Evolutionary conservation across 2,888 invertebrate species (phyloP).

Genomic region (Euspilapteryx auroguttella): DNA sequence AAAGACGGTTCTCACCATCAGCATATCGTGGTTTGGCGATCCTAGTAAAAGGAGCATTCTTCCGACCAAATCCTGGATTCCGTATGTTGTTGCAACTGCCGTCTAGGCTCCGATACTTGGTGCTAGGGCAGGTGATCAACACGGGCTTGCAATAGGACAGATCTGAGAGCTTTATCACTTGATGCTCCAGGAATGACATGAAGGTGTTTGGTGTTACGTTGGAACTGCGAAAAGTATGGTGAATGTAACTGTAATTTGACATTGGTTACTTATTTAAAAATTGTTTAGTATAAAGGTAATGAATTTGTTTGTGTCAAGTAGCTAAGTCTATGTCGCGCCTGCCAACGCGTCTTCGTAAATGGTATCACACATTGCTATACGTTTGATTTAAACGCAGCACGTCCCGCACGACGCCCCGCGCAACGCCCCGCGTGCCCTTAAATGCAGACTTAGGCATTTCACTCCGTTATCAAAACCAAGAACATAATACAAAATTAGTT

Average conservation of each 20-base stretch:
- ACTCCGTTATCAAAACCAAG: too few relatives aligned
- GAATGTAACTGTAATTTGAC: not conserved
- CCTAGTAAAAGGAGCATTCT: slow-evolving; percentile 58
- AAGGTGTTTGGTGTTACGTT: slow-evolving; percentile 48
- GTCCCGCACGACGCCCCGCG: too few relatives aligned
- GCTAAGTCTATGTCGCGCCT: too few relatives aligned
- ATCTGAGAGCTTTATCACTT: slow-evolving; percentile 26
- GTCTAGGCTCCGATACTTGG: slow-evolving; percentile 70
- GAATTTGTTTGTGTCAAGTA: too few relatives aligned
- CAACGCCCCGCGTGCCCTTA: too few relatives aligned
- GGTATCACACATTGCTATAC: too few relatives aligned
- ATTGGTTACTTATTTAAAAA: too few relatives aligned
- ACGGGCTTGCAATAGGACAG: slow-evolving; percentile 24
- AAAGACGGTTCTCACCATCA: slow-evolving; percentile 46
- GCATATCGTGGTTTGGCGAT: slow-evolving; percentile 62
- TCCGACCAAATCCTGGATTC: slow-evolving; percentile 69
- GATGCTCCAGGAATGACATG: slow-evolving; percentile 39
- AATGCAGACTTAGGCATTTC: too few relatives aligned
- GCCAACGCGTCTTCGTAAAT: too few relatives aligned
- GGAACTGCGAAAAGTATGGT: slow-evolving; percentile 15
- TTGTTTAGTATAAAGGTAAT: not conserved
- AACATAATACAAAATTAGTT: too few relatives aligned
- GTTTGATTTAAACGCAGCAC: too few relatives aligned
- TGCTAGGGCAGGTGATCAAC: slow-evolving; percentile 17
- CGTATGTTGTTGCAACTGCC: slow-evolving; percentile 79